These are phyloP conservation scores for Drosophila yakuba DNA, from an alignment of 1,140 invertebrate genomes.

Conservation along the genomic window DNA sequence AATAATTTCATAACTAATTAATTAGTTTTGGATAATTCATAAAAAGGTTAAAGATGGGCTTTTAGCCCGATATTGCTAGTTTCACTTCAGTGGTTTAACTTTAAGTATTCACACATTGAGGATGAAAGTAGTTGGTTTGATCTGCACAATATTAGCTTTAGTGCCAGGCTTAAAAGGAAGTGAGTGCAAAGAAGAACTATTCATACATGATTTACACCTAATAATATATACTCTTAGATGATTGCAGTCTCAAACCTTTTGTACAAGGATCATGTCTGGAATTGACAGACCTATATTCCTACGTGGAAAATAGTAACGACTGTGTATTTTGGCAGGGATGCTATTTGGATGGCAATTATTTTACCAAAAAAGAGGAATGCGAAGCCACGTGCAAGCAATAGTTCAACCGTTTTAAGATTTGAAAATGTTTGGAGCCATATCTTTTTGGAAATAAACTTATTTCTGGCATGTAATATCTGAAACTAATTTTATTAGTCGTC, in stretches of 20 bases:
- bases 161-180: not conserved
- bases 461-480: too few relatives aligned
- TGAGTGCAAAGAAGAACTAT: not conserved
- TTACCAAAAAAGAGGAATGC: not conserved
- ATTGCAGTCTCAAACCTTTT: not conserved
- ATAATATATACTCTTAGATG: not conserved
- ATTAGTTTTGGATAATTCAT: not conserved
- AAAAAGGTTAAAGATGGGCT: not conserved
- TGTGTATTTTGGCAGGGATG: conserved; percentile 8
- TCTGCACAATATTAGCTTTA: too few relatives aligned
- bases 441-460: too few relatives aligned
- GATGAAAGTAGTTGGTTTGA: not conserved
- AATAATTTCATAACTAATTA: not conserved
- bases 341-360: not conserved
- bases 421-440: too few relatives aligned
- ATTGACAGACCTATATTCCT: not conserved
- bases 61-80: not conserved
- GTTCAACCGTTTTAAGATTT: not conserved
- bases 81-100: not conserved
- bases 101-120: not conserved
- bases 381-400: not conserved
- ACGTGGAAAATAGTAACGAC: not conserved
- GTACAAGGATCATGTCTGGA: not conserved
- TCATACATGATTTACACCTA: not conserved
- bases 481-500: too few relatives aligned